These are phyloP conservation scores for Myzus persicae DNA, from an alignment of 1,140 invertebrate genomes.

Conservation along the genomic window DNA sequence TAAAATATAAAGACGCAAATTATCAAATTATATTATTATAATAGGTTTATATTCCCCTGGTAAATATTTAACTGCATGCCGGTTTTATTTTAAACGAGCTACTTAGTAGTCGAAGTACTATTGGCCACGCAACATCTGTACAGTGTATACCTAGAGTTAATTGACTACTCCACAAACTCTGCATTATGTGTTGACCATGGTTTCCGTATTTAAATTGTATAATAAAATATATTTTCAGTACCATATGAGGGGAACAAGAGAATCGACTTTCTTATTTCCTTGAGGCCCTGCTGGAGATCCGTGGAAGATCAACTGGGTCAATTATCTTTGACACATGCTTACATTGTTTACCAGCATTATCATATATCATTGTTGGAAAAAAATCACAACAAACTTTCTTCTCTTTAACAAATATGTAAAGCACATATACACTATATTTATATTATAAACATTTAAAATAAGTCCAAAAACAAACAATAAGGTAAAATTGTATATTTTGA, in stretches of 20 bases:
- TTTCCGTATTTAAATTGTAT: slow-evolving; percentile 7
- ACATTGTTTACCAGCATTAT: slow-evolving; percentile 51
- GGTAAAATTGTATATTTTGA: slow-evolving; percentile 19
- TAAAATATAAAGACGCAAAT: not conserved
- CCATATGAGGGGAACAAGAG: slow-evolving; percentile 46
- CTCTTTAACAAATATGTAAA: slow-evolving; percentile 34
- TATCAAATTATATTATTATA: not conserved
- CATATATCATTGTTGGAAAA: slow-evolving; percentile 54
- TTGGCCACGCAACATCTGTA: not conserved
- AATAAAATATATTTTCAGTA: not conserved
- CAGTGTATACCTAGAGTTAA: slow-evolving; percentile 6
- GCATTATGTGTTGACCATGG: not conserved
- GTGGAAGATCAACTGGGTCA: slow-evolving; percentile 51
- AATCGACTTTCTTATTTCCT: slow-evolving; percentile 56
- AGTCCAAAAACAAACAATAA: slow-evolving; percentile 19
- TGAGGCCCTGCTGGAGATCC: slow-evolving; percentile 31
- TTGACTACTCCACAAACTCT: not conserved
- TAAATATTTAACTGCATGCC: not conserved
- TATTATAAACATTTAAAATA: not conserved
- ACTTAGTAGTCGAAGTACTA: not conserved
- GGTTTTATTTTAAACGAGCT: not conserved
- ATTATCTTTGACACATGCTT: slow-evolving; percentile 52
- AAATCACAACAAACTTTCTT: slow-evolving; percentile 46
- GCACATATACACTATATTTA: not conserved
- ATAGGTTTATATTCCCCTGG: not conserved